Base-by-base conservation (phyloP, 2,797 vertebrate species). In the Dipus sagitta region DNA sequence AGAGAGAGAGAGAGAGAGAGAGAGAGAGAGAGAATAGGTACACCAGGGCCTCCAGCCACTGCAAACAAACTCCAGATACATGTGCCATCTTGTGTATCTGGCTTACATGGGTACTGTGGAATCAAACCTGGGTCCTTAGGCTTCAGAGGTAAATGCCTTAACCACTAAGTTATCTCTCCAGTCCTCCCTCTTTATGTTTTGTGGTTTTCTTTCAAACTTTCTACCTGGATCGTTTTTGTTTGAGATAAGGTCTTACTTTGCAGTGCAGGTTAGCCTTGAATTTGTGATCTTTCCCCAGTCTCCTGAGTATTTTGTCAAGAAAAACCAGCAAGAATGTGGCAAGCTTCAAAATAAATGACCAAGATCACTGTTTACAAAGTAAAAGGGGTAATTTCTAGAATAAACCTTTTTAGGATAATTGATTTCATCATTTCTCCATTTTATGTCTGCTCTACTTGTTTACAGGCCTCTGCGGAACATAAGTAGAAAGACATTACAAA, bases 351-450 rank as follows among this genome's bases (percentile, higher is more conserved):
- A 58, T 8, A 79, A 83, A 77, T 18, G 13, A 38, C 64, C 24
- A 90, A 47, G 26, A 82, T 28, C 38, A 87, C 30, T 54, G 38
- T 58, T 86, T 15, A 84, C 79, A 86, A 47, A 75, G 52, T 30
- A 64, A 52, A 81, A 93, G 94, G 12, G 52, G 75, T 77, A 65
- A 81, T 84, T 84, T 60, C 68, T 11, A 54, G 24, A 89, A 88
- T 24, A 32, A 81, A 71, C 20, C 17, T 47, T 26, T 86, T 74
- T 93, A 62, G 30, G 28, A 67, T 42, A 32, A 60, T 21, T 3
- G 21, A 30, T 70, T 80, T 76, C 47, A 76, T 4, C 30, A 17
- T 23, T 62, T 82, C 60, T 92, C 38, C 24, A 42, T 32, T 68
- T 74, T 67, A 60, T 74, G 32, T 8, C 24, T 72, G 64, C 60